These are phyloP conservation scores for Lasiommata megera DNA, from an alignment of 2,888 invertebrate species.

Conservation along the genomic window DNA sequence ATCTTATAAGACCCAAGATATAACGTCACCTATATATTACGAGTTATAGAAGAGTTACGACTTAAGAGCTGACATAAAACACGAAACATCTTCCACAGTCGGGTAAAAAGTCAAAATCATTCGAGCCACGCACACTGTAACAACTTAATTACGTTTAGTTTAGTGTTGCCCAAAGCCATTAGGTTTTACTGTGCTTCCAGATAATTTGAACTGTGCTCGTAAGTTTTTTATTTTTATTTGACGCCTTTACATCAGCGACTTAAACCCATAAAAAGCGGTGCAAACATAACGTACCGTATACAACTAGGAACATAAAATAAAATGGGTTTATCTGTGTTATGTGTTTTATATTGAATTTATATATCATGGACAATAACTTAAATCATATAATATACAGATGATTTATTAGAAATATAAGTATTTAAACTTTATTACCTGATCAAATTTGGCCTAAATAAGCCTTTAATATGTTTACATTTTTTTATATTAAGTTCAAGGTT, in stretches of 20 bases:
- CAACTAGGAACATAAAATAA: background rate
- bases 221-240: constrained; percentile 27
- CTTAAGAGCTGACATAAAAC: background rate
- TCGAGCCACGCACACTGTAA: background rate
- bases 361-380: no score
- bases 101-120: background rate
- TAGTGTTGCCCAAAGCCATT: constrained; percentile 18
- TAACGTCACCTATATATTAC: no score
- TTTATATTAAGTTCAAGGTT: no score
- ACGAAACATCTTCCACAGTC: background rate
- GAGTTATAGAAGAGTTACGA: no score
- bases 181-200: constrained; percentile 26
- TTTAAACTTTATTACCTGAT: no score
- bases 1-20: no score
- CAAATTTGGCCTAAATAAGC: background rate
- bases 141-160: constrained; percentile 16
- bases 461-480: no score
- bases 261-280: constrained; percentile 8
- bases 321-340: background rate
- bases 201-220: constrained; percentile 25
- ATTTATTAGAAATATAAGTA: no score
- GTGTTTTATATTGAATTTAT: no score
- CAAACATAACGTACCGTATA: constrained; percentile 1
- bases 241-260: constrained; percentile 15
- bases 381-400: no score